Evolutionary conservation across 2,113 vertebrate genomes (phyloP).

Genomic region (Numenius arquata): DNA sequence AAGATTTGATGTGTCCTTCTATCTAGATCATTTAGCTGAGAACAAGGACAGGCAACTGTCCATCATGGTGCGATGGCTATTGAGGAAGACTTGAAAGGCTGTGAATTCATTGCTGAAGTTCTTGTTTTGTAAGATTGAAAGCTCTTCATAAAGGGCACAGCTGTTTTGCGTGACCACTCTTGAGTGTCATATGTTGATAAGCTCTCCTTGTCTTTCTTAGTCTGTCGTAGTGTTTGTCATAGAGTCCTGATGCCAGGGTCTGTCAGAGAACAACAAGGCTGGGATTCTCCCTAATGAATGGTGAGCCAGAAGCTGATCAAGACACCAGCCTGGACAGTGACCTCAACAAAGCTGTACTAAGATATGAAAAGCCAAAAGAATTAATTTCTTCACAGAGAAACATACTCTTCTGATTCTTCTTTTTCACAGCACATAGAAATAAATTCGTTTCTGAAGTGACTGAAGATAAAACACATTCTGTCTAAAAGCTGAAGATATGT

Average conservation of each 20-base stretch:
- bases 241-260: background rate
- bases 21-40: background rate
- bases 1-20: background rate
- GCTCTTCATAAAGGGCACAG: background rate
- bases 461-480: background rate
- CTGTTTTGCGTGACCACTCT: background rate
- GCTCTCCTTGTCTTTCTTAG: background rate
- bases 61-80: background rate
- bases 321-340: background rate
- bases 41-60: background rate
- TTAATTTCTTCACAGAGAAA: background rate
- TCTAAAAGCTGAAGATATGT: background rate
- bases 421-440: background rate
- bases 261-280: background rate
- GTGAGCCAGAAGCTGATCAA: background rate
- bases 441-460: background rate
- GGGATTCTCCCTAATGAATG: background rate
- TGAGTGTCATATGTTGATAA: background rate
- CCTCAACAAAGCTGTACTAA: background rate
- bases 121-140: background rate
- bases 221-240: background rate
- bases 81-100: background rate
- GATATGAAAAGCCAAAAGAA: background rate
- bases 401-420: background rate
- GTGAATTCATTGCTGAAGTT: background rate